Evolutionary conservation across 2,113 vertebrate genomes (phyloP).

Genomic region (Ivindomyrus marchei): DNA sequence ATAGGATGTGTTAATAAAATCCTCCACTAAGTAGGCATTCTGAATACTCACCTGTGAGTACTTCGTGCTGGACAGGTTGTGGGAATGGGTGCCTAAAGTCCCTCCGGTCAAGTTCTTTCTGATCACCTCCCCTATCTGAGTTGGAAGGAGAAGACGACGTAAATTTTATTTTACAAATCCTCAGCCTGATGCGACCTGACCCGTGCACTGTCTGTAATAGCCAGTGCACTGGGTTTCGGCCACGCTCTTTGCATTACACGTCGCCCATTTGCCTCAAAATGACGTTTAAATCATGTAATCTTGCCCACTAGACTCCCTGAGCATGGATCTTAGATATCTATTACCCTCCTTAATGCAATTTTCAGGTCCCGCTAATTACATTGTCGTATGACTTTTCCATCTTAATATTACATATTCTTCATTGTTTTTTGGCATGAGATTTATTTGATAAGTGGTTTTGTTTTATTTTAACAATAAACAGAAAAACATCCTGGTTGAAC

Average conservation of each 20-base stretch:
- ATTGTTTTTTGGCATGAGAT: not conserved
- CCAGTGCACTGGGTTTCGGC: slow-evolving; percentile 2
- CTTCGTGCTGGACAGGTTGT: not conserved
- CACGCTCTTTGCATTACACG: not conserved
- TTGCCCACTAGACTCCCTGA: slow-evolving; percentile 19
- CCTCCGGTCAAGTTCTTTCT: not conserved
- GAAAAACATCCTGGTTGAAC: not conserved
- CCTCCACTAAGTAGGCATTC: not conserved
- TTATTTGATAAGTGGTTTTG: not conserved
- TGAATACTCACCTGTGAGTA: not conserved
- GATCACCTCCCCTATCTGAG: not conserved
- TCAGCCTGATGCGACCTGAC: slow-evolving; percentile 14
- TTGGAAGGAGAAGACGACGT: slow-evolving; percentile 15
- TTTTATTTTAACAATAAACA: slow-evolving; percentile 5
- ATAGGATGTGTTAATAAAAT: not conserved
- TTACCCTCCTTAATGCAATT: not conserved
- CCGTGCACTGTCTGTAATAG: not conserved
- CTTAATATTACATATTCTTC: not conserved
- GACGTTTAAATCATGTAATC: slow-evolving; percentile 19
- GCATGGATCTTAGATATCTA: not conserved
- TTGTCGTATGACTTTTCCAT: not conserved
- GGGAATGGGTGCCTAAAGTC: not conserved
- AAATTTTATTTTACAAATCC: slow-evolving; percentile 21
- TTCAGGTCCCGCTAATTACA: slow-evolving; percentile 2
- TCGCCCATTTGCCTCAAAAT: slow-evolving; percentile 14